Evolutionary conservation across 2,888 invertebrate genomes (phyloP).

Genomic region (Synergus gifuensis): DNA sequence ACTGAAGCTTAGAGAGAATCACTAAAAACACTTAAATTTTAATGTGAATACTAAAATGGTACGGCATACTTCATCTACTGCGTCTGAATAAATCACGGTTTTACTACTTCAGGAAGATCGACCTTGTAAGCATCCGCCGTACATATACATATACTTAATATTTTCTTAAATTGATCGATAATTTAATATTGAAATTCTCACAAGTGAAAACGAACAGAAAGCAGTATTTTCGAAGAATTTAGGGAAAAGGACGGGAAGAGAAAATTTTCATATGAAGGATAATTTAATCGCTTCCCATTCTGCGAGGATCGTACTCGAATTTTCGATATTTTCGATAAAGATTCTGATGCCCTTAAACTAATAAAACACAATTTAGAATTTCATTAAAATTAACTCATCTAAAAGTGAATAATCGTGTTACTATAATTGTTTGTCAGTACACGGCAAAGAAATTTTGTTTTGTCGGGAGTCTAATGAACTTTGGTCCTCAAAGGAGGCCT

Average conservation of each 20-base stretch:
- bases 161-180: too few relatives aligned
- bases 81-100: constrained; percentile 42
- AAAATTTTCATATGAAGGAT: too few relatives aligned
- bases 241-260: too few relatives aligned
- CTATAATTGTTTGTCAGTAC: background rate
- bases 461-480: background rate
- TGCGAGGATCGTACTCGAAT: background rate
- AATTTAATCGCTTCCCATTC: background rate
- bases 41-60: too few relatives aligned
- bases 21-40: too few relatives aligned
- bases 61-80: too few relatives aligned
- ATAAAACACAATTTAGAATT: background rate
- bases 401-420: background rate
- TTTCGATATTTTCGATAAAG: background rate
- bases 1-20: too few relatives aligned
- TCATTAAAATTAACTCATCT: background rate
- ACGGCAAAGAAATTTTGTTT: background rate
- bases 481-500: background rate
- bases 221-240: too few relatives aligned
- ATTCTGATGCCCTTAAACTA: background rate
- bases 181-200: too few relatives aligned
- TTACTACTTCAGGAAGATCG: constrained; percentile 43
- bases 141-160: constrained; percentile 42
- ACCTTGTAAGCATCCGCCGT: constrained; percentile 47
- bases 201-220: too few relatives aligned